Evolutionary conservation across 2,888 invertebrate genomes (phyloP), one percentile per base, ranked within the genome.

Genomic region (Andrena minutula): DNA sequence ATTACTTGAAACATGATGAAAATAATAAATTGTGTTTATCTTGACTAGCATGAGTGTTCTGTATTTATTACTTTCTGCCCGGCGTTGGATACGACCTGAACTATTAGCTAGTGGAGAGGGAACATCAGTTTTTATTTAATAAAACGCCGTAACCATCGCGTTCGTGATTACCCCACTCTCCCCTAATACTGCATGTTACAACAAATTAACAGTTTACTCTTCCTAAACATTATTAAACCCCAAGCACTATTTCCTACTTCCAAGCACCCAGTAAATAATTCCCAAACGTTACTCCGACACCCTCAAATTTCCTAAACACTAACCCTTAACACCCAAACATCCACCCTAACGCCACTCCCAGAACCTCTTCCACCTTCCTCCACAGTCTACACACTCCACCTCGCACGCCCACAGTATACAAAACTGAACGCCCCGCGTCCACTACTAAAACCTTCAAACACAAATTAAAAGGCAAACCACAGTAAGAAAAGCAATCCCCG

Each of bases 401-500:
- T 10, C 8, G 23, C 53, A 56, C 23, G 20, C 26, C 10, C 56
- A 56, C 56, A 26, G 26, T 12, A 10, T 23, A 23, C 10, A 56
- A 4, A 20, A 20, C 23, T 4, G 23, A 26, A 56, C 10, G 41
- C 41, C 41, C 4, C 35, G 41, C 6, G 6, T 32, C 32, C 2
- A 2, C 16, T 16, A 10, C 35, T 73, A 77, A 77, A 60, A 30
- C 51, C 41, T 23, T 8, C 10, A 4, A 8, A 26, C 56, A 12
- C 20, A 23, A 10, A n/a, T 5, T n/a, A 3, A 12, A 8, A 16
- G 2, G 41, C 41, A 5, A 7, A 7, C 20, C 16, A 10, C 23
- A 35, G 60, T 53, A 41, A 56, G 58, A 10, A 35, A 41, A 53
- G 41, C 41, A 47, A 56, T 75, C 63, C 28, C 41, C 4, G 26